Evolutionary conservation across 35 echinoderm and acorn worm genomes (phyloP).

Genomic region (Acanthaster planci): DNA sequence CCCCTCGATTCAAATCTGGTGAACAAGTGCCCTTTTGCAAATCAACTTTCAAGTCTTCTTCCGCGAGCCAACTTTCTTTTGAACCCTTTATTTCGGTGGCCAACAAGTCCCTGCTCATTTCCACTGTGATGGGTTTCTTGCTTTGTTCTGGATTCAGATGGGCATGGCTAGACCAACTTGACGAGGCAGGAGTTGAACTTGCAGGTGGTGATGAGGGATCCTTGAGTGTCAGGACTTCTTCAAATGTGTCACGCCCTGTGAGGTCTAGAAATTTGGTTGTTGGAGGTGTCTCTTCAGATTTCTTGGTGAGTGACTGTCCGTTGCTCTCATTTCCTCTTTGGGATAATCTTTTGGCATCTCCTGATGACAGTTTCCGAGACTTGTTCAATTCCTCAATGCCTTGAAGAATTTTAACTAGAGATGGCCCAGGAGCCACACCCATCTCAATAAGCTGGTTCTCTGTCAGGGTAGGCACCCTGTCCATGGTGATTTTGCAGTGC

Average conservation of each 20-base stretch:
- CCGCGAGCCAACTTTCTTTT: background rate
- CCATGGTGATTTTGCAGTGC: slow-evolving; percentile 39
- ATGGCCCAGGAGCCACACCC: background rate
- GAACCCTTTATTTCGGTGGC: background rate
- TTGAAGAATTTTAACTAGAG: slow-evolving; percentile 24
- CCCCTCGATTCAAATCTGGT: background rate
- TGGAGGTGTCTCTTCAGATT: no score
- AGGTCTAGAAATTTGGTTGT: background rate
- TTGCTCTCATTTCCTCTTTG: background rate
- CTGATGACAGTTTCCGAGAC: background rate
- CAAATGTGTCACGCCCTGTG: background rate
- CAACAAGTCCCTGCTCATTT: background rate
- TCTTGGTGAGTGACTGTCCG: no score
- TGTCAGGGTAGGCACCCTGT: background rate
- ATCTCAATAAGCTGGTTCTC: slow-evolving; percentile 32
- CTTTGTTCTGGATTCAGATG: background rate
- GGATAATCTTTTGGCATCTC: background rate
- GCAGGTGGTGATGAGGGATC: slow-evolving; percentile 1
- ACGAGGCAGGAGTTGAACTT: background rate
- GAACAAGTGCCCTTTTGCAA: background rate
- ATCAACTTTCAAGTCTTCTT: background rate
- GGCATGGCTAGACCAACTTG: background rate
- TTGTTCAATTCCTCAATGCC: slow-evolving; percentile 25
- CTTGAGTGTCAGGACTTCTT: background rate
- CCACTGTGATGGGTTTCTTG: background rate